phyloP scores from a whole-genome alignment of 1,140 invertebrate genomes.

The Papilio polyxenes region DNA sequence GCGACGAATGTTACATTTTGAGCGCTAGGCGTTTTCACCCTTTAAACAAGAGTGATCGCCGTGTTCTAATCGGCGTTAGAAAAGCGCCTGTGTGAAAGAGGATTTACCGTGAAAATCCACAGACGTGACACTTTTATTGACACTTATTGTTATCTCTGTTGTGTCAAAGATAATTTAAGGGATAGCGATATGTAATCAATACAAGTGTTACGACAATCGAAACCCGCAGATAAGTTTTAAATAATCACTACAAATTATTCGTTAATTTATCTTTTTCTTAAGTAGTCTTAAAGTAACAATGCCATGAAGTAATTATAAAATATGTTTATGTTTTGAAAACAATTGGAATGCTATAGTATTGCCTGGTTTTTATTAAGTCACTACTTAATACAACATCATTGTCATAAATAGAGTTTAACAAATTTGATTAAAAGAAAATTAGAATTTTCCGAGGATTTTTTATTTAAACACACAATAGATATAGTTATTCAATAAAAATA shows the following conservation, averaged over 20 bases:
- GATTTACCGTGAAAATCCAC: too few species aligned
- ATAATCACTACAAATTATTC: neutral
- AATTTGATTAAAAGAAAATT: neutral
- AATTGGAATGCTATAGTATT: constrained; percentile 37
- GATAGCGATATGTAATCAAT: too few species aligned
- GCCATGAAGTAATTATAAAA: constrained; percentile 7
- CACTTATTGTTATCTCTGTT: too few species aligned
- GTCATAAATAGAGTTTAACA: neutral
- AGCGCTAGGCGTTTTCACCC: too few species aligned
- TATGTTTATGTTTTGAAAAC: constrained; percentile 16
- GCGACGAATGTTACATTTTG: neutral
- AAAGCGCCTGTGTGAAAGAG: too few species aligned
- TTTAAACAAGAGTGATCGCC: too few species aligned
- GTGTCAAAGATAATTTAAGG: too few species aligned
- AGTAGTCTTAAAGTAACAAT: constrained; percentile 23
- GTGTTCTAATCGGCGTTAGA: too few species aligned
- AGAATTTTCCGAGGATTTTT: neutral
- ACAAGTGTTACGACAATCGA: too few species aligned
- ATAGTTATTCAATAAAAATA: constrained; percentile 16
- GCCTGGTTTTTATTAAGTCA: constrained; percentile 2
- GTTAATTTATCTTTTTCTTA: neutral
- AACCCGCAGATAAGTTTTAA: neutral
- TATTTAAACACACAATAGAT: neutral
- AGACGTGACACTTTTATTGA: too few species aligned
- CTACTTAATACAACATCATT: neutral